phyloP scores from a whole-genome alignment of 2,888 invertebrate genomes.

The Drosophila hamatofila region DNA sequence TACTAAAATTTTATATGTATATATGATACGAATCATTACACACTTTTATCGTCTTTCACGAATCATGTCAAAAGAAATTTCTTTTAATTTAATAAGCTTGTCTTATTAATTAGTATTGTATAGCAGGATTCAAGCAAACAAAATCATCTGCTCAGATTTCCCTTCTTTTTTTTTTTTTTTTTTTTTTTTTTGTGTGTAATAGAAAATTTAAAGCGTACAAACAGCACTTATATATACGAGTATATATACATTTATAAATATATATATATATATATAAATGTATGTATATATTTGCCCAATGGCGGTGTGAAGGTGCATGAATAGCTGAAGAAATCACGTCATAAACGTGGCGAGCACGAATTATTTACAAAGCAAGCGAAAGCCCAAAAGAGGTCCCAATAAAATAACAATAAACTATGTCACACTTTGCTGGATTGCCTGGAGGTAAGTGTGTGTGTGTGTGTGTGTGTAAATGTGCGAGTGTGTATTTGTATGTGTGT shows the following conservation, averaged over 20 bases:
- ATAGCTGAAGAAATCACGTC: slow-evolving; percentile 76
- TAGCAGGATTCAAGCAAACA: slow-evolving; percentile 25
- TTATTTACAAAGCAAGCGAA: slow-evolving; percentile 80
- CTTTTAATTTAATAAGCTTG: background rate
- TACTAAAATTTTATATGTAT: background rate
- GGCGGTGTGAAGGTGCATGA: slow-evolving; percentile 18
- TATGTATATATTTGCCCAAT: background rate
- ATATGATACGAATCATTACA: background rate
- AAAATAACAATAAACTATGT: slow-evolving; percentile 80
- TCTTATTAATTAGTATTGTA: slow-evolving; percentile 22
- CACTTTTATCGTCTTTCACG: background rate
- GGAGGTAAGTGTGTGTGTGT: slow-evolving; percentile 18
- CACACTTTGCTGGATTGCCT: slow-evolving; percentile 58
- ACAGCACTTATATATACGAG: slow-evolving; percentile 1
- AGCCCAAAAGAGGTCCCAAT: slow-evolving; percentile 79
- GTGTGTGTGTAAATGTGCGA: slow-evolving; percentile 12
- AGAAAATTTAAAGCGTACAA: slow-evolving; percentile 26
- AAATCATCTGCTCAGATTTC: slow-evolving; percentile 19
- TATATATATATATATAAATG: background rate
- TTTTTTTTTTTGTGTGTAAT: slow-evolving; percentile 9
- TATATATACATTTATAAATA: slow-evolving; percentile 15
- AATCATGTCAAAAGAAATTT: background rate
- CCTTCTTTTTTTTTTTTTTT: slow-evolving; percentile 1
- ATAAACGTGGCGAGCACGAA: slow-evolving; percentile 79
- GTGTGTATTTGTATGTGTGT: background rate